Evolutionary conservation across 2,888 invertebrate genomes (phyloP).

Genomic region (Copidosoma aretas): DNA sequence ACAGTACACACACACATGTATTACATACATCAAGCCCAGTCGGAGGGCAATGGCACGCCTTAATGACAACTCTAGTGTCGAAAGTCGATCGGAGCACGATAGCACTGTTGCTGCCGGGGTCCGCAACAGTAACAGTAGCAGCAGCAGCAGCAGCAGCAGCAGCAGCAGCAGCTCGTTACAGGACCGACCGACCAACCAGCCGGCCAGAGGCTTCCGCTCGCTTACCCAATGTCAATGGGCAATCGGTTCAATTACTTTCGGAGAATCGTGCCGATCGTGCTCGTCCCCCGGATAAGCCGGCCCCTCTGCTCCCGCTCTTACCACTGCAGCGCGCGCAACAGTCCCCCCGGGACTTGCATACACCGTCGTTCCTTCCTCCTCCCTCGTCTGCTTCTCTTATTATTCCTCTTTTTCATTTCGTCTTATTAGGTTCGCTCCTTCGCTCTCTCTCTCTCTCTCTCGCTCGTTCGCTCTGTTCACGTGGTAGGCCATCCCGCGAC

Average conservation of each 20-base stretch:
- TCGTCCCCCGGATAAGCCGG: slow-evolving; percentile 22
- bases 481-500: no score
- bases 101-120: slow-evolving; percentile 17
- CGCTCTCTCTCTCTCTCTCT: neutral
- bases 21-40: neutral
- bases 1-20: no score
- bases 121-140: neutral
- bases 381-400: slow-evolving; percentile 14
- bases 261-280: slow-evolving; percentile 36
- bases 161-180: slow-evolving; percentile 25
- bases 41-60: slow-evolving; percentile 20
- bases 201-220: neutral
- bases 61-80: slow-evolving; percentile 36
- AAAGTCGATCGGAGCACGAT: slow-evolving; percentile 25
- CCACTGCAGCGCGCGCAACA: no score
- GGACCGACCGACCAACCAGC: no score
- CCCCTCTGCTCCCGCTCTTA: no score
- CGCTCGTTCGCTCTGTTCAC: no score
- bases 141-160: neutral
- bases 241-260: slow-evolving; percentile 38
- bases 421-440: slow-evolving; percentile 22
- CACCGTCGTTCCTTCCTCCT: neutral
- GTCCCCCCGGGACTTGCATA: neutral
- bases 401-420: slow-evolving; percentile 31
- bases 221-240: slow-evolving; percentile 34